Conservation (phyloP, 1,140 invertebrate species). For the Aleiodes sp. region DNA sequence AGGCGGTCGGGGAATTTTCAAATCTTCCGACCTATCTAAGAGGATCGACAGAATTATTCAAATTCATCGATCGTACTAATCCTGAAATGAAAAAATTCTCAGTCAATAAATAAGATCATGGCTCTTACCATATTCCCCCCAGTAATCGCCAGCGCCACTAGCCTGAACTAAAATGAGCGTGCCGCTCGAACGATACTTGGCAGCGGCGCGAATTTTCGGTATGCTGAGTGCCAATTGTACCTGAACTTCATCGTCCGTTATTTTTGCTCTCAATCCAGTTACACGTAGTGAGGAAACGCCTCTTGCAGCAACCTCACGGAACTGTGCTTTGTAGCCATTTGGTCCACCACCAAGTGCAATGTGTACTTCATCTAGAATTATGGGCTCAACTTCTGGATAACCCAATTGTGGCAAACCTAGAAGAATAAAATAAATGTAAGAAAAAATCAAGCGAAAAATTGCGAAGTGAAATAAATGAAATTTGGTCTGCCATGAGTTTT, state of each 20-base stretch:
- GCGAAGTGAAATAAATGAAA: neutral
- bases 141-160: conserved; percentile 83
- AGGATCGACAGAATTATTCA: no score
- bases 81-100: no score
- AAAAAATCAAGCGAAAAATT: neutral
- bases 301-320: conserved; percentile 79
- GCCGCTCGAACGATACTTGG: conserved; percentile 80
- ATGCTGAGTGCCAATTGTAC: conserved; percentile 81
- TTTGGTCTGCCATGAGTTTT: neutral
- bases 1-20: no score
- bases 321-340: conserved; percentile 80
- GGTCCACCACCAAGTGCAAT: conserved; percentile 79
- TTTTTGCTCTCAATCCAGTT: conserved; percentile 72
- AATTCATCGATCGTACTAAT: no score
- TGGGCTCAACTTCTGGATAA: conserved; percentile 73
- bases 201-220: conserved; percentile 78
- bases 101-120: conserved; percentile 17
- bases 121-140: conserved; percentile 82
- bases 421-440: conserved; percentile 15
- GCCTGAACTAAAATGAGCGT: conserved; percentile 81
- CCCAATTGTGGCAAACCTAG: conserved; percentile 59
- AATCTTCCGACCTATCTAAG: no score
- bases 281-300: conserved; percentile 81
- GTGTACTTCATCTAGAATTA: conserved; percentile 81
- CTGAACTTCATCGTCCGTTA: conserved; percentile 73